Percentiles rank a stretch among this genome's conserved stretches.
Evolutionary conservation across 2,113 vertebrate genomes (phyloP).

Genomic region (Phainopepla nitens): DNA sequence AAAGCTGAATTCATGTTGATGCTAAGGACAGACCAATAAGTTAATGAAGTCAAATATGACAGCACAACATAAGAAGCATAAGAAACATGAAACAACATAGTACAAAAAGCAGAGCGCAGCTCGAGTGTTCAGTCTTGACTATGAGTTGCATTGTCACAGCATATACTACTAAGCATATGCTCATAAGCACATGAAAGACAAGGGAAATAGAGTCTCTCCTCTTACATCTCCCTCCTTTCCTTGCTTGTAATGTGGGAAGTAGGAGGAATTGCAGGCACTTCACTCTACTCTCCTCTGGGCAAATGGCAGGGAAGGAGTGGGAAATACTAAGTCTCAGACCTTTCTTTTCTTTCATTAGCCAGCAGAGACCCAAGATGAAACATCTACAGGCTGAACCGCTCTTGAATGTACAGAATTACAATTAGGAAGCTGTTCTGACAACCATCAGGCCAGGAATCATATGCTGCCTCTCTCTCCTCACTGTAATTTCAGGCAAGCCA

Average conservation of each 20-base stretch:
- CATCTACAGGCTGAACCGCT: not conserved
- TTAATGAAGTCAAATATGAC: constrained; percentile 26
- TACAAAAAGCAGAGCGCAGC: not conserved
- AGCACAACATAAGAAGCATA: not conserved
- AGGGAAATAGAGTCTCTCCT: not conserved
- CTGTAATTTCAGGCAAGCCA: not conserved
- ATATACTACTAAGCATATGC: not conserved
- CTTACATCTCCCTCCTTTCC: not conserved
- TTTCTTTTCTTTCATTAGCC: not conserved
- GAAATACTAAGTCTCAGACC: not conserved
- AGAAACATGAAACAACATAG: not conserved
- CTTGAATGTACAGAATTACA: not conserved
- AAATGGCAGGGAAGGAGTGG: not conserved
- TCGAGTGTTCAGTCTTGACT: not conserved
- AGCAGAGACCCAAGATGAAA: not conserved
- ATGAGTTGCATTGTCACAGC: not conserved
- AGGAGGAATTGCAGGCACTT: not conserved
- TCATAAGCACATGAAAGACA: not conserved
- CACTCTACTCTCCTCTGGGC: not conserved
- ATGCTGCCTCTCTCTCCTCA: not conserved
- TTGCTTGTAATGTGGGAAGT: not conserved
- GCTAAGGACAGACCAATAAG: not conserved
- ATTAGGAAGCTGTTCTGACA: not conserved
- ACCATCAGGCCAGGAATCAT: not conserved
- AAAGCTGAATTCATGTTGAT: not conserved